Evolutionary conservation across 1,140 invertebrate genomes (phyloP).

Genomic region (Schlechtendalia chinensis): DNA sequence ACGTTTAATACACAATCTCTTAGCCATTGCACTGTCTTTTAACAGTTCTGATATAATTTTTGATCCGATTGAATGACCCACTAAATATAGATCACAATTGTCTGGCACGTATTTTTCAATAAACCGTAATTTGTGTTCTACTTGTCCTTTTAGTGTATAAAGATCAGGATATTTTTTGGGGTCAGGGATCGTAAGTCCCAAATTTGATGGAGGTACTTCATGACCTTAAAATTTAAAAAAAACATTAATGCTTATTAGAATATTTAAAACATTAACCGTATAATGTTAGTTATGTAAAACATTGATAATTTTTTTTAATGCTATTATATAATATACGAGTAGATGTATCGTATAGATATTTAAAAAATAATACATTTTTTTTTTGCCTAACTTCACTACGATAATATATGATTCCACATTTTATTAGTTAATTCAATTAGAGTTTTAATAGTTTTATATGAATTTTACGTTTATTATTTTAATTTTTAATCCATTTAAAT

Average conservation of each 20-base stretch:
- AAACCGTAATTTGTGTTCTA: constrained; percentile 78
- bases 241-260: no score
- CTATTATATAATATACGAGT: no score
- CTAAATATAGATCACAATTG: constrained; percentile 67
- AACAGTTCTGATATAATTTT: constrained; percentile 77
- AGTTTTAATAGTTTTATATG: no score
- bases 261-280: neutral
- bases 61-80: constrained; percentile 82
- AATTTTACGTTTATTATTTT: no score
- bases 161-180: constrained; percentile 58
- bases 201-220: constrained; percentile 60
- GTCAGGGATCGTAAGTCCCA: constrained; percentile 51
- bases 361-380: no score
- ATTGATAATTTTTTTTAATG: neutral
- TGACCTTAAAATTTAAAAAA: constrained; percentile 58
- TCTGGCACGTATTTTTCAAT: constrained; percentile 69
- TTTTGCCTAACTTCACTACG: no score
- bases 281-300: neutral
- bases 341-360: no score
- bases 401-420: no score
- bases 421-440: no score
- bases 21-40: constrained; percentile 56
- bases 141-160: constrained; percentile 71
- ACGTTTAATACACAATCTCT: neutral
- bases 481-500: neutral